Base-by-base conservation (phyloP, 53 echinoderm and acorn worm genomes). In the Temnopleurus reevesii region DNA sequence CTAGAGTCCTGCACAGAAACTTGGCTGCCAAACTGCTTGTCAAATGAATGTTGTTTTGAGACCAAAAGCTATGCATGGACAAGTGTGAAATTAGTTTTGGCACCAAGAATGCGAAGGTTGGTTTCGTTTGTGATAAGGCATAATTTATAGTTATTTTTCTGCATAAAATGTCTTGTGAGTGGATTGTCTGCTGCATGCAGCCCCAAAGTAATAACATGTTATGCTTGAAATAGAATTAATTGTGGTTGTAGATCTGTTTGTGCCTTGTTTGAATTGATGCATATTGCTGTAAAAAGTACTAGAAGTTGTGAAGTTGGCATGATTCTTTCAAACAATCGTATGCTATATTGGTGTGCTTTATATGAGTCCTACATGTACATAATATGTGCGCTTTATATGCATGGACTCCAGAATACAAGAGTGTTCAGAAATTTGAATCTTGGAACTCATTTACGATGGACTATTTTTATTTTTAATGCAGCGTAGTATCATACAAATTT, bases 41-140 rank as follows among this genome's bases (percentile, higher is more conserved):
- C 19, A 41, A n/a, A n/a, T n/a, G n/a, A n/a, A n/a, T 38, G 19
- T 21, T 71, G 38, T 41, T 41, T 38, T 21, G 5, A n/a, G n/a
- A n/a, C n/a, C n/a, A 38, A 41, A 71, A 43, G 19, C n/a, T n/a
- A n/a, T 71, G 71, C 71, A 71, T 71, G 71, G 23, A 43, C 15
- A 38, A n/a, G 43, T 71, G 71, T 38, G 36, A 21, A 38, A 71
- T 71, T 71, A 43, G 71, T 71, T 71, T 71, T 71, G 71, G 71
- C 71, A 71, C 71, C 41, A 38, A 71, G 71, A 71, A 71, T 71
- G 71, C n/a, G 36, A 15, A 71, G 71, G 36, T 0, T 19, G 43
- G 71, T 38, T 71, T 71, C 7, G 71, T 8, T 43, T 71, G 71
- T 71, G 71, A 71, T 38, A 2, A n/a, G 4, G 71, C 41, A 41